Evolutionary conservation across 2,888 invertebrate species (phyloP).

Genomic region (Caenorhabditis becei): DNA sequence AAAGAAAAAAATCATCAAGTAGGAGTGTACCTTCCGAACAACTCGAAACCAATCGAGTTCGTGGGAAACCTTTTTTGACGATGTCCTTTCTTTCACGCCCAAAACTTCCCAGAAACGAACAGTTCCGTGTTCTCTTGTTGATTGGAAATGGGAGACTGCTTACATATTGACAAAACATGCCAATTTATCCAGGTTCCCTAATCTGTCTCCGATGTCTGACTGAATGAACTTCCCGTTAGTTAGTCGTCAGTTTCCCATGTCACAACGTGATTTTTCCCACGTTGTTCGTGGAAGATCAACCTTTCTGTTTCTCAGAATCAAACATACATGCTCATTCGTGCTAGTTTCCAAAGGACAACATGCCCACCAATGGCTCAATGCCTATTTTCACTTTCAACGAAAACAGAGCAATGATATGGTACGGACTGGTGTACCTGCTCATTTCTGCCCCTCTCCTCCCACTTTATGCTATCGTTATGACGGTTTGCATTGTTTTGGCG

Average conservation of each 20-base stretch:
- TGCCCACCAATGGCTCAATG: not conserved
- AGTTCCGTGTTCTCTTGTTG: no score
- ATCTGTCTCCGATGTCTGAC: no score
- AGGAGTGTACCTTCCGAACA: no score
- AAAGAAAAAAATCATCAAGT: no score
- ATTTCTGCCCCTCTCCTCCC: constrained; percentile 1
- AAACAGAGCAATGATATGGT: not conserved
- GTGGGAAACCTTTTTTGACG: no score
- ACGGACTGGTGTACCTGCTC: not conserved
- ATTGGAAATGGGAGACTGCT: no score
- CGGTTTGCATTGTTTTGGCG: not conserved
- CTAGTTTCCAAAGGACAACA: not conserved
- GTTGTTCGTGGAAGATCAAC: not conserved
- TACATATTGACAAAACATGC: no score
- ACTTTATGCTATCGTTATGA: not conserved
- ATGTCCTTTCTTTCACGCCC: no score
- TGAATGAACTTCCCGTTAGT: not conserved
- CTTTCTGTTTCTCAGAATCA: not conserved
- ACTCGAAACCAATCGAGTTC: no score
- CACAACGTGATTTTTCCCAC: not conserved
- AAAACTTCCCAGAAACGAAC: no score
- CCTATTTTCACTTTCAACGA: not conserved
- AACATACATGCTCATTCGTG: not conserved
- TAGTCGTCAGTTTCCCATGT: not conserved
- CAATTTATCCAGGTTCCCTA: no score